Conservation (phyloP, 2,888 invertebrate genomes). For the Scrobipalpa atriplicella region DNA sequence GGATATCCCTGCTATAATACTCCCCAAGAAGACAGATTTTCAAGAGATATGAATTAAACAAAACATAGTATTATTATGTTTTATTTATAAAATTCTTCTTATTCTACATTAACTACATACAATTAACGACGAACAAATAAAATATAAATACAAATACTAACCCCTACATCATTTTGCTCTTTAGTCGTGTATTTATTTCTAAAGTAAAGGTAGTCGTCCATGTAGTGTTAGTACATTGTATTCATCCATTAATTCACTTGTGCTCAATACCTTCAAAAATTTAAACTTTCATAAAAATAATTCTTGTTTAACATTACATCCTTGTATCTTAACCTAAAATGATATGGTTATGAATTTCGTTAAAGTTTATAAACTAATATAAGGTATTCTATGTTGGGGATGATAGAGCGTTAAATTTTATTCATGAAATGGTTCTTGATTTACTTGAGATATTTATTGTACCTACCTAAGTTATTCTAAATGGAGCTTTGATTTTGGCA, state of each 20-base stretch:
- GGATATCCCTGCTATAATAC: neutral
- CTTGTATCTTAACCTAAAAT: slow-evolving; percentile 60
- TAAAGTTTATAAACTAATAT: neutral
- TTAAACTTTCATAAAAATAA: slow-evolving; percentile 50
- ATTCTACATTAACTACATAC: slow-evolving; percentile 39
- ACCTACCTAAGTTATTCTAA: slow-evolving; percentile 17
- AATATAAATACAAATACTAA: slow-evolving; percentile 40
- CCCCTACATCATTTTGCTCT: slow-evolving; percentile 25
- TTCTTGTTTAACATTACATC: slow-evolving; percentile 42
- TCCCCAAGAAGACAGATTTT: neutral
- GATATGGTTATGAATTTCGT: slow-evolving; percentile 56
- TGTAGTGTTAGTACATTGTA: slow-evolving; percentile 31
- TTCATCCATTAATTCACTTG: slow-evolving; percentile 38
- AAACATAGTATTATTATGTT: slow-evolving; percentile 25
- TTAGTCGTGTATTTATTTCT: neutral
- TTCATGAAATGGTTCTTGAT: neutral
- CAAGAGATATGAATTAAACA: neutral
- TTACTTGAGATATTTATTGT: slow-evolving; percentile 3
- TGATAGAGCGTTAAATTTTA: slow-evolving; percentile 19
- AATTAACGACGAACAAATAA: slow-evolving; percentile 38
- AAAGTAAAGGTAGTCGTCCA: slow-evolving; percentile 15
- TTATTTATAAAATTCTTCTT: slow-evolving; percentile 45
- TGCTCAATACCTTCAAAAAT: slow-evolving; percentile 45
- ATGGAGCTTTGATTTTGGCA: slow-evolving; percentile 32
- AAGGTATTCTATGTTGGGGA: slow-evolving; percentile 8